These are phyloP conservation scores for Oreochromis grahami DNA, from an alignment of 2,797 vertebrate species.

Conservation along the genomic window DNA sequence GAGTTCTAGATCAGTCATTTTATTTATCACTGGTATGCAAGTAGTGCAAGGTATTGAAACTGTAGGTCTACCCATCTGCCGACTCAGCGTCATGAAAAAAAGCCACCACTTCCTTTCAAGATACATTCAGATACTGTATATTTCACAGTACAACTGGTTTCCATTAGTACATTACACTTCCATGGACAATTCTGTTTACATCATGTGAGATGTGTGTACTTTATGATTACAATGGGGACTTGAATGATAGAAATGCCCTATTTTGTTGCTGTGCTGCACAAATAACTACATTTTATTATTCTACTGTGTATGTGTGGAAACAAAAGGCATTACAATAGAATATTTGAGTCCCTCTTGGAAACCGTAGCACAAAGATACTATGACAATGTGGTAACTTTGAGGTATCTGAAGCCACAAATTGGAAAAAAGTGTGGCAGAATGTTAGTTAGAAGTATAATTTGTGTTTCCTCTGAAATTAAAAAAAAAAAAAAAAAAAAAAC, in stretches of 20 bases:
- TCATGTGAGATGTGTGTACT: background rate
- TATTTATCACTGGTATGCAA: background rate
- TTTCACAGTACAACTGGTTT: conserved; percentile 46
- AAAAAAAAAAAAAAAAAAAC: too few relatives aligned
- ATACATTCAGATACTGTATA: conserved; percentile 60
- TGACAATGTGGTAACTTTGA: conserved; percentile 15
- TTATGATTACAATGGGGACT: conserved; percentile 2
- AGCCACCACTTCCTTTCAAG: background rate
- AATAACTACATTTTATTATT: background rate
- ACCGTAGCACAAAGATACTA: background rate
- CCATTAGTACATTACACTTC: conserved; percentile 27
- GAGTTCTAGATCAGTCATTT: background rate
- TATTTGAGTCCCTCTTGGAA: background rate
- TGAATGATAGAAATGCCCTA: background rate
- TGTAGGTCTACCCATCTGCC: background rate
- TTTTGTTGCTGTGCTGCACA: background rate
- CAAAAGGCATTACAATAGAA: background rate
- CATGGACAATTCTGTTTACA: conserved; percentile 17
- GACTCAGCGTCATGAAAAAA: background rate
- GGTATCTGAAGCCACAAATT: conserved; percentile 24
- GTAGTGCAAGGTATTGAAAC: background rate
- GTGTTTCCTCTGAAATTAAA: background rate
- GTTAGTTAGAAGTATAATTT: background rate
- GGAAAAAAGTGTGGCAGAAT: background rate
- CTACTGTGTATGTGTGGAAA: background rate